Evolutionary conservation across 2,113 vertebrate species (phyloP), one percentile per base, ranked within the genome.

Genomic region (Anguilla japonica): DNA sequence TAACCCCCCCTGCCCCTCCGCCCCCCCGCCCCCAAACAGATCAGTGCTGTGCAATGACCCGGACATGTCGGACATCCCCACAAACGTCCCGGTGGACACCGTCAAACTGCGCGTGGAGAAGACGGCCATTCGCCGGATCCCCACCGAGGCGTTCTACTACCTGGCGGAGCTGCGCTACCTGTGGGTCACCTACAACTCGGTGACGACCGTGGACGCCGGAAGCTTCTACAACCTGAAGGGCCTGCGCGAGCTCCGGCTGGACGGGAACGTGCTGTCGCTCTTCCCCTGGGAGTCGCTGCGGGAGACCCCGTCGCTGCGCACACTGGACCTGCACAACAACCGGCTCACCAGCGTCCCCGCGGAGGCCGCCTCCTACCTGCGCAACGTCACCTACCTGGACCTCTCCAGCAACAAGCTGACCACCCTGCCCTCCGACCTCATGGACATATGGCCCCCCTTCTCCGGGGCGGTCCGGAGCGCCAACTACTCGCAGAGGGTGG

Each of bases 221-320:
- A 96, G 97, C 90, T 98, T 99, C 93, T 99, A 99, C 92, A 99
- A 99, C 91, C 95, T 99, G 6, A 98, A 97, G 89, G 95, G 95
- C 40, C 95, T 99, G 43, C 98, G 98, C 0, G 98, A 99, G 90
- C 88, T 99, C 43, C 95, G 98, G 39, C 92, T 99, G 92, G 97
- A 97, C 88, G 98, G 98, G 75, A 99, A 99, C 89, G 91, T 96
- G 88, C 95, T 99, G 86, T 94, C 95, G 0, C 85, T 94, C 41
- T 99, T 99, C 88, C 98, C 98, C 34, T 99, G 98, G 98, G 96
- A 96, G 81, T 97, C 97, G 0, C 95, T 99, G 84, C 93, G 91
- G 41, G 97, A 99, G 92, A 97, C 95, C 97, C 98, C 98, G 79
- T 94, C 63, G 0, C 93, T 99, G 78, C 95, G 93, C 89, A 99